Evolutionary conservation across 2,797 vertebrate species (phyloP).

Genomic region (Danio albolineatus): DNA sequence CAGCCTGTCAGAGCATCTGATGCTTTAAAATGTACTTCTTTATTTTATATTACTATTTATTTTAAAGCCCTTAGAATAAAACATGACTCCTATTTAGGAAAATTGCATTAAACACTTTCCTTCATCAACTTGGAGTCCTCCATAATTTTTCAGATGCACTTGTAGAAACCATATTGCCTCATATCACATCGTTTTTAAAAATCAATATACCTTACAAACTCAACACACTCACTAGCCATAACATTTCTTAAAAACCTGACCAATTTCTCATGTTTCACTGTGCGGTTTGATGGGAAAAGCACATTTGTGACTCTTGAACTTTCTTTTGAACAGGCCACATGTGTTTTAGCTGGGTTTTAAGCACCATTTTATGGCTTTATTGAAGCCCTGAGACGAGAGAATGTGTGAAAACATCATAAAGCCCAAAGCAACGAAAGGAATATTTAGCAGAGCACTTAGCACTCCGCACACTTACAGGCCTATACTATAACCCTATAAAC

Average conservation of each 20-base stretch:
- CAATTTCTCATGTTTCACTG: not conserved
- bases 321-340: slow-evolving; percentile 1
- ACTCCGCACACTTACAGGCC: not conserved
- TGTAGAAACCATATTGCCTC: too few species aligned
- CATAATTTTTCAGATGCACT: too few species aligned
- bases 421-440: not conserved
- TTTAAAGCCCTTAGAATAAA: too few species aligned
- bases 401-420: slow-evolving; percentile 15
- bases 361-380: not conserved
- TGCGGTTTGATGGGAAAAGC: not conserved
- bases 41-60: too few species aligned
- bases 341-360: not conserved
- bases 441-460: slow-evolving; percentile 4
- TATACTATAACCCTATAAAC: slow-evolving; percentile 29
- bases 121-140: too few species aligned
- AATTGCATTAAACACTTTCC: too few species aligned
- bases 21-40: too few species aligned
- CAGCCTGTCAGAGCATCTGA: too few species aligned
- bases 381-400: slow-evolving; percentile 2
- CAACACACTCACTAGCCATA: too few species aligned
- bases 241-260: not conserved
- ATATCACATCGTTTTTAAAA: too few species aligned
- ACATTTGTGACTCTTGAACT: not conserved
- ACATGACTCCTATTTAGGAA: too few species aligned
- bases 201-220: too few species aligned